Evolutionary conservation across 1,140 invertebrate genomes (phyloP), one percentile per base, ranked within the genome.

Genomic region (Danaus melanippus): DNA sequence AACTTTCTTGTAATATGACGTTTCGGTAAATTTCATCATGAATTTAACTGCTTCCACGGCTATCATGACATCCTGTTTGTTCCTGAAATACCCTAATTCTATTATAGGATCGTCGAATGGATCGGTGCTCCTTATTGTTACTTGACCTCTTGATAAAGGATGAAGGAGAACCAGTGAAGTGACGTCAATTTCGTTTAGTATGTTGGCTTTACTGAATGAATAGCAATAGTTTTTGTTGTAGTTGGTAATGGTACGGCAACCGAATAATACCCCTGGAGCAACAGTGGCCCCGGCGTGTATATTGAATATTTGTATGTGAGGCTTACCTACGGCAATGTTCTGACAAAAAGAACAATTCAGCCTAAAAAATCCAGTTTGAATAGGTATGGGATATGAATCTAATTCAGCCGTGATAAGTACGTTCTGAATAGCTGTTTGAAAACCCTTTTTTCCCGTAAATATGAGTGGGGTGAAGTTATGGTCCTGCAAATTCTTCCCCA

Each of bases 401-500:
- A 85, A 53, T 50, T 82, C 68, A 10, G 71, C 62, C 9, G 67
- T 10, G 1, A 60, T 46, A n/a, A 71, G 11, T 15, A 82, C 32
- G 68, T 80, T 77, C 50, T 75, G 69, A 11, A 74, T 40, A 7
- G 58, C 62, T 39, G 73, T 68, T 41, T 62, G 43, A 10, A 79
- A 42, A 12, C 75, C 82, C 21, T 21, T 45, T 63, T 77, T 58
- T 7, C 79, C 79, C 40, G 70, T 66, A 54, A 79, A 15, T 60
- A 62, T n/a, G 68, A 66, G 6, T 54, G 83, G 12, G 46, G 62
- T 74, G 57, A 86, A 10, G 57, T 86, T 72, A 69, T 92, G 91
- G 59, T 92, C 91, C 50, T 92, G 90, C 0, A 94, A 84, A 77
- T 94, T 94, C 42, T 89, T 78, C 0, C 93, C 93, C 6, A 95